These are phyloP conservation scores for Platycnemis pennipes DNA, from an alignment of 2,888 invertebrate genomes.

Conservation along the genomic window DNA sequence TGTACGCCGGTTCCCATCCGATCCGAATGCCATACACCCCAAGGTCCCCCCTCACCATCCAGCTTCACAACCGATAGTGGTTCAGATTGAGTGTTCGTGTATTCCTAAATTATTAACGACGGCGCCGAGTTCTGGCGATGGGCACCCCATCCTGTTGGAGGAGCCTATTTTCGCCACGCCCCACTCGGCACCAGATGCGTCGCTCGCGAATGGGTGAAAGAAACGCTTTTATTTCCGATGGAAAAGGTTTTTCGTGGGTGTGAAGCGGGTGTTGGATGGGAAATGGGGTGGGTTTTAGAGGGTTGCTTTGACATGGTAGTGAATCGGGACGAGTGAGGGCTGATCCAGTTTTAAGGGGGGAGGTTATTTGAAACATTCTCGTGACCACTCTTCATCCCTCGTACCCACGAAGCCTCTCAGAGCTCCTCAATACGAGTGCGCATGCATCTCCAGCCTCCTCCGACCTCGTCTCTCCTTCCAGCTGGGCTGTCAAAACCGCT, in stretches of 20 bases:
- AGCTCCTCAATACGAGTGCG: not conserved
- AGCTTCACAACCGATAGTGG: conserved; percentile 23
- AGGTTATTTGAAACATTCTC: not conserved
- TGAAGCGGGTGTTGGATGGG: not conserved
- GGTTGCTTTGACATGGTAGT: not conserved
- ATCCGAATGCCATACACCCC: not conserved
- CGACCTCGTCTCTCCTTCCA: not conserved
- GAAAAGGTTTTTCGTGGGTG: conserved; percentile 17
- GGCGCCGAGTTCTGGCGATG: conserved; percentile 43
- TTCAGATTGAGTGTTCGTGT: conserved; percentile 66
- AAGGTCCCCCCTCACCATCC: not conserved
- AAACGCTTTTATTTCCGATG: conserved; percentile 56
- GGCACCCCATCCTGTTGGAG: conserved; percentile 46
- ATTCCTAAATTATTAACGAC: conserved; percentile 60
- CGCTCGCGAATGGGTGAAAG: conserved; percentile 49
- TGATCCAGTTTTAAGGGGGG: conserved; percentile 35
- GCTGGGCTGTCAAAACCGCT: not conserved
- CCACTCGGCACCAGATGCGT: conserved; percentile 45
- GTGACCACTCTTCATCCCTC: not conserved
- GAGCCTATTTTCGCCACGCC: conserved; percentile 47
- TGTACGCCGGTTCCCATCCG: not conserved
- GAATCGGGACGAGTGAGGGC: not conserved
- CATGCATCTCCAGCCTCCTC: not conserved
- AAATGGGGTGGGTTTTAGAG: not conserved
- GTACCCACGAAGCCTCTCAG: not conserved